Evolutionary conservation across 2,797 vertebrate genomes (phyloP).

Genomic region (Selene dorsalis): DNA sequence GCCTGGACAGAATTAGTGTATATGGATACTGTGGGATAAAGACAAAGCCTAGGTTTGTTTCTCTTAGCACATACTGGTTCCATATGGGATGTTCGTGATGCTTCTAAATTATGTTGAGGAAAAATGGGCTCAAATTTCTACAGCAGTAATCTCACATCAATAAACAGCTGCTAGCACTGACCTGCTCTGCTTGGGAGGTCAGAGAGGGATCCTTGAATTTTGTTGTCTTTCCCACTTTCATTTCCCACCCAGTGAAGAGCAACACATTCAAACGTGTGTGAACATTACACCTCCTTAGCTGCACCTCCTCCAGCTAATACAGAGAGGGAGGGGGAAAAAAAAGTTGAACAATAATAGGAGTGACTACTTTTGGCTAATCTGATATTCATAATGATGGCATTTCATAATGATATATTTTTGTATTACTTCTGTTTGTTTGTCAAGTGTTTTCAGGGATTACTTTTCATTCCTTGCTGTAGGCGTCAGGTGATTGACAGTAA

Average conservation of each 20-base stretch:
- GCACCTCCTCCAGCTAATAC: background rate
- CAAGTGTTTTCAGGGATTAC: conserved; percentile 38
- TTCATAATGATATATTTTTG: conserved; percentile 15
- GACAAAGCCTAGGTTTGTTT: conserved; percentile 59
- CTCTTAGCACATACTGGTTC: conserved; percentile 53
- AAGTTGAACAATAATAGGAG: background rate
- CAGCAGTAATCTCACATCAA: conserved; percentile 67
- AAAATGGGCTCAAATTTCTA: conserved; percentile 66
- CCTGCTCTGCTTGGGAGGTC: conserved; percentile 50
- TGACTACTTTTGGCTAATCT: background rate
- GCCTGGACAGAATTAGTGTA: conserved; percentile 48
- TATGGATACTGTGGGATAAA: conserved; percentile 35
- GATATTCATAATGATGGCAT: conserved; percentile 1
- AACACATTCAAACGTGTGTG: conserved; percentile 13
- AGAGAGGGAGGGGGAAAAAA: conserved; percentile 29
- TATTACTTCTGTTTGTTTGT: conserved; percentile 20
- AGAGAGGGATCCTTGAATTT: conserved; percentile 41
- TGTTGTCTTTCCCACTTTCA: conserved; percentile 69
- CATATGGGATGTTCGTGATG: conserved; percentile 65
- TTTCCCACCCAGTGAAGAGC: conserved; percentile 57
- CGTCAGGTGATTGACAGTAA: conserved; percentile 49
- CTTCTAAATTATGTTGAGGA: conserved; percentile 59
- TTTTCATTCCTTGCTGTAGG: conserved; percentile 6
- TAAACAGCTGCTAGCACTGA: conserved; percentile 72
- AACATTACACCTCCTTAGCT: background rate